Evolutionary conservation across 2,797 vertebrate genomes (phyloP), one percentile per base, ranked within the genome.

Genomic region (Petrocephalus schoutedeni): DNA sequence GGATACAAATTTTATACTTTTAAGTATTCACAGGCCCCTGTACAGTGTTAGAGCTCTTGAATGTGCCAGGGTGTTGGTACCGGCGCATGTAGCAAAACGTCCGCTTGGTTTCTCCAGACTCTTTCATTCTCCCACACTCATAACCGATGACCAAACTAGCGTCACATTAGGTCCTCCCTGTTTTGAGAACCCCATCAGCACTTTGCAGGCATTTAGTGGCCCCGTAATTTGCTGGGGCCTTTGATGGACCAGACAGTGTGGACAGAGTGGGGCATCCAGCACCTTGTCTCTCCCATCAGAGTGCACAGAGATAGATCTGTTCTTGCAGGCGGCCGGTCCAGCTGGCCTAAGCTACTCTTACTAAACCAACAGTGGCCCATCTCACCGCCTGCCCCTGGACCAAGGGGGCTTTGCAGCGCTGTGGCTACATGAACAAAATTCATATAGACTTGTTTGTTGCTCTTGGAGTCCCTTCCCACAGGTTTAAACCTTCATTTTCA

Each of bases 401-500:
- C 41, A 4, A 6, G 12, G 36, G 19, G 85, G 85, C 57, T 86
- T 61, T 49, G 36, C 36, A 0, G 16, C 41, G 14, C 59, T 86
- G 16, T 41, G 21, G 10, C n/a, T 86, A 51, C 21, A 89, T 88
- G 91, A 58, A 71, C 88, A 87, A 1, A 0, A 19, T 89, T 64
- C 71, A 89, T 61, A 54, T 91, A 90, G 89, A 90, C 71, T 89
- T 4, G 6, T 64, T 91, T 84, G 88, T 89, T 89, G 0, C 54
- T 7, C 74, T 86, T 74, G n/a, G 2, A 85, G 88, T 86, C 90
- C 64, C 87, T 77, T 89, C 87, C 87, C 4, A 0, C 36, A 88
- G 90, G 87, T 89, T 87, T 89, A 86, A 86, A 87, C 88, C 90
- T 28, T 0, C 86, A 89, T 86, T 0, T 3, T 2, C 90, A 57